Percentiles rank a stretch among this genome's conserved stretches.
Conservation (phyloP, 2,888 invertebrate genomes). For the Standfussiana lucernea region DNA sequence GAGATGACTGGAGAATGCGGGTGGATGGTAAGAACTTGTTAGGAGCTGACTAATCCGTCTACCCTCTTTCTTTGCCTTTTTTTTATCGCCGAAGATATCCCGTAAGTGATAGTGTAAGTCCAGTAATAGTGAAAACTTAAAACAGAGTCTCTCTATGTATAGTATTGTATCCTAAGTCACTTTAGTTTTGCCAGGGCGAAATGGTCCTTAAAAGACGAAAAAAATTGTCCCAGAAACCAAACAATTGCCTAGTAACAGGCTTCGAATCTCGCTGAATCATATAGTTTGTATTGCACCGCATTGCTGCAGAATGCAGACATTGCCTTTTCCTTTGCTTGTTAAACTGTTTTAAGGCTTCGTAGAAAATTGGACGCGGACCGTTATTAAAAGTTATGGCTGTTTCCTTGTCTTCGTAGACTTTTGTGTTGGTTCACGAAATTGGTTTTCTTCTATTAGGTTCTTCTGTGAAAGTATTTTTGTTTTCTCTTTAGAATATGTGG, state of each 20-base stretch:
- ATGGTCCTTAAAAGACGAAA: neutral
- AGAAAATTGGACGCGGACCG: conserved; percentile 49
- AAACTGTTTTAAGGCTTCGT: conserved; percentile 37
- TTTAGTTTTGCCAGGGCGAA: neutral
- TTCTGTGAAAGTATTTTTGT: neutral
- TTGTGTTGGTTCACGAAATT: conserved; percentile 34
- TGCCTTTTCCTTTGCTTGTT: conserved; percentile 35
- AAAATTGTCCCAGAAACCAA: neutral
- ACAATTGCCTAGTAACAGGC: neutral
- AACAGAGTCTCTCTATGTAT: no score
- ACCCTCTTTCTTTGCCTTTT: no score
- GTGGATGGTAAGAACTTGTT: no score
- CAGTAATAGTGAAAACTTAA: no score
- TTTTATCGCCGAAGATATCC: no score
- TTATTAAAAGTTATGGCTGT: conserved; percentile 53
- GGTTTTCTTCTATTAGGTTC: conserved; percentile 32
- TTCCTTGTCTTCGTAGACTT: conserved; percentile 24
- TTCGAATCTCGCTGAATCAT: conserved; percentile 5
- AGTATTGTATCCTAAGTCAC: neutral
- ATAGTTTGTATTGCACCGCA: conserved; percentile 43
- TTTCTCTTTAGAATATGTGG: neutral
- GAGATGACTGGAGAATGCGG: no score
- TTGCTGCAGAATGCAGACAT: conserved; percentile 35
- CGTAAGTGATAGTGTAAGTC: no score
- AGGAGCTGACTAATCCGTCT: no score